phyloP scores from a whole-genome alignment of 2,888 invertebrate species.

The Camponotus fellah region DNA sequence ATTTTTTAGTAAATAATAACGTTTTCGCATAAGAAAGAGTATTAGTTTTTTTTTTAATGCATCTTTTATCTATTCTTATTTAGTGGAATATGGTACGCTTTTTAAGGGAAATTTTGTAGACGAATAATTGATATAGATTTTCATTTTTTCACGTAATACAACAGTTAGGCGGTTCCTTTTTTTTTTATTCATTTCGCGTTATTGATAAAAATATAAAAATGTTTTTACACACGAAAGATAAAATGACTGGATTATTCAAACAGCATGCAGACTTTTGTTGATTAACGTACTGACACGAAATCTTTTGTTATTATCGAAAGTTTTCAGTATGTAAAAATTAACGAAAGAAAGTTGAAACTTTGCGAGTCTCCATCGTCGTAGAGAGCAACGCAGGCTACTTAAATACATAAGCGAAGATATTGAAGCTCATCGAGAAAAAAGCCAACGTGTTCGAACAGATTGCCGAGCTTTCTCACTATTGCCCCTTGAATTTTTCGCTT shows the following conservation, averaged over 20 bases:
- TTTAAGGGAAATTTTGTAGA: conserved; percentile 16
- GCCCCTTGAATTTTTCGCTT: conserved; percentile 22
- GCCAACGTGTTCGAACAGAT: conserved; percentile 29
- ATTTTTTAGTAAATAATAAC: conserved; percentile 29
- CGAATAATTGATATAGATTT: not conserved
- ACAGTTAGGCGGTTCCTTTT: not conserved
- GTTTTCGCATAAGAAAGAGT: not conserved
- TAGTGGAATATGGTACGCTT: not conserved
- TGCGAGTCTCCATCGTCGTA: not conserved
- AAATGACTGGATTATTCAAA: not conserved
- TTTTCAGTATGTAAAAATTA: not conserved
- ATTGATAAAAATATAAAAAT: not conserved
- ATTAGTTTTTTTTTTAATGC: conserved; percentile 10
- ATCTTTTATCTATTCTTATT: conserved; percentile 20
- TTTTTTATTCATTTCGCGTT: conserved; percentile 5
- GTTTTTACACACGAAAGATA: not conserved
- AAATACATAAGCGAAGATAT: conserved; percentile 17
- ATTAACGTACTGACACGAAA: not conserved
- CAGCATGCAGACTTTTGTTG: not conserved
- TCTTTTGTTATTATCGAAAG: not conserved
- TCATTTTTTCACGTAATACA: not conserved
- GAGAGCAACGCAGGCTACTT: not conserved
- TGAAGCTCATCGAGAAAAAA: conserved; percentile 43
- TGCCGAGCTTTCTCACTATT: not conserved
- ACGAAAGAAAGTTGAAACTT: not conserved